Percentiles rank a stretch among this genome's conserved stretches.
These are phyloP conservation scores for Gallinago stenura DNA, from an alignment of 2,797 vertebrate genomes.

Conservation along the genomic window DNA sequence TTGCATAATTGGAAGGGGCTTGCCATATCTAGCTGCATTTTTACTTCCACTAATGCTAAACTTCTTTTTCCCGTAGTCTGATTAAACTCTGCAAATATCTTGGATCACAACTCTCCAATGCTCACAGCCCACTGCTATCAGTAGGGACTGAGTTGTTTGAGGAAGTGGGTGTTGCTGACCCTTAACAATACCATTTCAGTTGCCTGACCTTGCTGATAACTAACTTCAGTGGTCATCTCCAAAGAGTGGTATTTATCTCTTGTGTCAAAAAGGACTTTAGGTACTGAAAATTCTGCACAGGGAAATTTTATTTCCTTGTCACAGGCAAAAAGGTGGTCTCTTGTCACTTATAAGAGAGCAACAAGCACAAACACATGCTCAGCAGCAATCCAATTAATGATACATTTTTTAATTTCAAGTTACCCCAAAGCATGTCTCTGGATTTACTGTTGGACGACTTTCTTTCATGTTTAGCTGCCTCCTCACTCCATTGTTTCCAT, in stretches of 20 bases:
- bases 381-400: conserved; percentile 38
- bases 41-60: neutral
- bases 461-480: conserved; percentile 75
- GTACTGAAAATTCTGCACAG: neutral
- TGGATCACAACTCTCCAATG: neutral
- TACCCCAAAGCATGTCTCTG: conserved; percentile 52
- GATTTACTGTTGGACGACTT: conserved; percentile 73
- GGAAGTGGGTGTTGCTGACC: neutral
- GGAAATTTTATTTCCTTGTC: neutral
- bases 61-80: neutral
- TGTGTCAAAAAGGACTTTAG: neutral
- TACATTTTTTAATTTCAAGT: conserved; percentile 52
- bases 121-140: neutral
- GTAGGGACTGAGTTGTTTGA: neutral
- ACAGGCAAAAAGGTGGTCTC: neutral
- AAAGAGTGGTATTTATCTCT: neutral
- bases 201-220: neutral
- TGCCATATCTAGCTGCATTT: neutral
- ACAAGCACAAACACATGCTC: neutral
- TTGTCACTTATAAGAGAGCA: conserved; percentile 11
- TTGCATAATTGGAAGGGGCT: conserved; percentile 45
- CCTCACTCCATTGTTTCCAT: conserved; percentile 79
- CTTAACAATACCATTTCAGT: neutral
- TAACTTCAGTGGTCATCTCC: neutral
- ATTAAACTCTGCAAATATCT: neutral